A percentile compares a stretch with the other conserved stretches of the same genome.
These are phyloP conservation scores for Camponotus fellah DNA, from an alignment of 2,888 invertebrate species.

Conservation along the genomic window DNA sequence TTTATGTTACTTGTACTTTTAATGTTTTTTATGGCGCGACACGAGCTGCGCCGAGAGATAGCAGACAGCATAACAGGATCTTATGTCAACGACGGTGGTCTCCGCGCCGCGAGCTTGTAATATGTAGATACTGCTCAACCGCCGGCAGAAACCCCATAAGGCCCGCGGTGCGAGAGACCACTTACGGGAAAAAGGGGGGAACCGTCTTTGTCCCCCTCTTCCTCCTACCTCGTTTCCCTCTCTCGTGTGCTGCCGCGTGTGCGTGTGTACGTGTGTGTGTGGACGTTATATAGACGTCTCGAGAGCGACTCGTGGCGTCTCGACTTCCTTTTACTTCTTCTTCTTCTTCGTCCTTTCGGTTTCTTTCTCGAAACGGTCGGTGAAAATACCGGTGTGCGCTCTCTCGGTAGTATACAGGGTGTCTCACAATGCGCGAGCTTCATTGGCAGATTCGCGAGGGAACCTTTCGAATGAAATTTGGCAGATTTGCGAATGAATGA, in stretches of 20 bases:
- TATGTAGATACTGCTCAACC: slow-evolving; percentile 79
- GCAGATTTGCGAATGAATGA: background rate
- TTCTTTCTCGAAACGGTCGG: slow-evolving; percentile 55
- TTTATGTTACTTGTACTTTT: slow-evolving; percentile 78
- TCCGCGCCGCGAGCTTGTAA: slow-evolving; percentile 79
- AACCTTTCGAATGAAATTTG: no score
- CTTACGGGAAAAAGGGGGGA: slow-evolving; percentile 74
- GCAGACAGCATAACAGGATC: slow-evolving; percentile 83
- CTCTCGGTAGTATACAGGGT: slow-evolving; percentile 28
- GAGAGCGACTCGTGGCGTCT: slow-evolving; percentile 73
- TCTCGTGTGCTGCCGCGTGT: slow-evolving; percentile 45
- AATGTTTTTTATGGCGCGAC: slow-evolving; percentile 77
- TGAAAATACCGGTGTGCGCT: slow-evolving; percentile 60
- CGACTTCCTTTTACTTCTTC: slow-evolving; percentile 67
- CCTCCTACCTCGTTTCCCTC: slow-evolving; percentile 45
- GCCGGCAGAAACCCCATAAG: slow-evolving; percentile 75
- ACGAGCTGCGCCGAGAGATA: slow-evolving; percentile 75
- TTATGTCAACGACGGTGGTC: slow-evolving; percentile 82
- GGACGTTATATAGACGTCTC: slow-evolving; percentile 70
- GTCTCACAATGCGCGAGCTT: background rate
- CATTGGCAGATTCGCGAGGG: background rate
- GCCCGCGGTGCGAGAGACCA: slow-evolving; percentile 68
- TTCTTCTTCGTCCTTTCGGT: slow-evolving; percentile 56
- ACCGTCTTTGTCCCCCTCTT: slow-evolving; percentile 54
- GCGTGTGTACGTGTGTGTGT: background rate